Percentiles rank a stretch among this genome's conserved stretches.
These are phyloP conservation scores for Procambarus virginalis DNA, from an alignment of 1,140 invertebrate genomes.

Conservation along the genomic window DNA sequence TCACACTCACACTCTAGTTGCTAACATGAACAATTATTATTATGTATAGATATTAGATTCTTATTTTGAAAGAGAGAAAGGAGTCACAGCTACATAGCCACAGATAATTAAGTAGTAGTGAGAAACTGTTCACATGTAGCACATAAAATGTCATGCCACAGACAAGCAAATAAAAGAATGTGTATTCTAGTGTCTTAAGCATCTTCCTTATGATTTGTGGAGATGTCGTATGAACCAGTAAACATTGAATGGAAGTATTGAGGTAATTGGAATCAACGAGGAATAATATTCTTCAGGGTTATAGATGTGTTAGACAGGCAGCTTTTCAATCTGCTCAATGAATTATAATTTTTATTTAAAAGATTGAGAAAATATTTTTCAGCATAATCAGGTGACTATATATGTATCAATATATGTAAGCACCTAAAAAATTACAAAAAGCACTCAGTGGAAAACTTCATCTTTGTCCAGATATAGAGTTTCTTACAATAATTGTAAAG, in stretches of 20 bases:
- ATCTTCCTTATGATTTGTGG: constrained; percentile 43
- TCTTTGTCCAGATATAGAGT: constrained; percentile 59
- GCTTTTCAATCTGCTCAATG: constrained; percentile 64
- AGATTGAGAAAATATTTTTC: constrained; percentile 57
- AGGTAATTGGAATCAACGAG: constrained; percentile 8
- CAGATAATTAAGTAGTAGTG: neutral
- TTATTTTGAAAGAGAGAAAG: neutral
- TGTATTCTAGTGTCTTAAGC: constrained; percentile 43
- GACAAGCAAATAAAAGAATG: constrained; percentile 16
- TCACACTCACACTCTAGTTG: no score
- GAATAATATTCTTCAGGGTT: constrained; percentile 39
- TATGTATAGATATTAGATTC: neutral
- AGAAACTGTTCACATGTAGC: neutral
- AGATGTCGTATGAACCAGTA: constrained; percentile 14
- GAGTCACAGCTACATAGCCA: neutral
- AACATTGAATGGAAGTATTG: constrained; percentile 11
- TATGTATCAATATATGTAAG: constrained; percentile 64
- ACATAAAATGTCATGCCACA: constrained; percentile 20
- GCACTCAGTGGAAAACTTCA: constrained; percentile 62
- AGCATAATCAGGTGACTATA: constrained; percentile 63
- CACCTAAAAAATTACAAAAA: constrained; percentile 61
- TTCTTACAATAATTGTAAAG: constrained; percentile 45
- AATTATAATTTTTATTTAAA: constrained; percentile 43
- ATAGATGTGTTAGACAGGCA: constrained; percentile 27
- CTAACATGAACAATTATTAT: neutral